Percentiles rank a stretch among this genome's conserved stretches.
These are phyloP conservation scores for Tribolium castaneum DNA, from an alignment of 1,140 invertebrate genomes.

Conservation along the genomic window DNA sequence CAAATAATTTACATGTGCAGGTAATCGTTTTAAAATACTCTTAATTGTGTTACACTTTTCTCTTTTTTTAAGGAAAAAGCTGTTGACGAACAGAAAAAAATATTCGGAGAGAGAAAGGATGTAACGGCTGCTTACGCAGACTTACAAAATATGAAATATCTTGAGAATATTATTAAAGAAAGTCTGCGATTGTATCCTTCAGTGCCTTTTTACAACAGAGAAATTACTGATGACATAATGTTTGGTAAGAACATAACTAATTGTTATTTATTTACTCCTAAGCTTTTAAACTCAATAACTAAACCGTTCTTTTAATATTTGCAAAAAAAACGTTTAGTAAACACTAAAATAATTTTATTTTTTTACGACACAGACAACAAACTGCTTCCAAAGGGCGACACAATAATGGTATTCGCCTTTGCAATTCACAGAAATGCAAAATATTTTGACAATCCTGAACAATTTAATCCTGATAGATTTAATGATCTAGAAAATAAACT, in stretches of 20 bases:
- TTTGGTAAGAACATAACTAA: constrained; percentile 30
- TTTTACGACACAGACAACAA: background rate
- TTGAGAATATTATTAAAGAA: constrained; percentile 66
- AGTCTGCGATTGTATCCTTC: constrained; percentile 65
- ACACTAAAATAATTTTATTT: background rate
- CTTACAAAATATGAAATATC: constrained; percentile 63
- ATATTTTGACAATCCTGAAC: constrained; percentile 73
- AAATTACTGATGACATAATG: constrained; percentile 65
- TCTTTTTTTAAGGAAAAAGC: constrained; percentile 60
- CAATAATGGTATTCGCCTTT: constrained; percentile 57
- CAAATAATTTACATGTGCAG: constrained; percentile 60
- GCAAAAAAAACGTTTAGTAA: too few relatives aligned
- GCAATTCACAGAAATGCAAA: constrained; percentile 72
- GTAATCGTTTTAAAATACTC: background rate
- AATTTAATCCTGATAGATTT: constrained; percentile 78
- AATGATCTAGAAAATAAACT: constrained; percentile 61
- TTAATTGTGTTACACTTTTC: background rate
- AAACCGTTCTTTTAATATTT: too few relatives aligned
- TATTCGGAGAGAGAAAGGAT: constrained; percentile 65
- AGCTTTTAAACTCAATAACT: too few relatives aligned
- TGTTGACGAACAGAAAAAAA: constrained; percentile 65
- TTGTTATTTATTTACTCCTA: too few relatives aligned
- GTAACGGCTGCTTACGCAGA: constrained; percentile 64
- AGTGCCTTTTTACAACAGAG: constrained; percentile 71
- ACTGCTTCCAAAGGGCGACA: constrained; percentile 2